Conservation (phyloP, 2,113 vertebrate species). For the Mustela nigripes region DNA sequence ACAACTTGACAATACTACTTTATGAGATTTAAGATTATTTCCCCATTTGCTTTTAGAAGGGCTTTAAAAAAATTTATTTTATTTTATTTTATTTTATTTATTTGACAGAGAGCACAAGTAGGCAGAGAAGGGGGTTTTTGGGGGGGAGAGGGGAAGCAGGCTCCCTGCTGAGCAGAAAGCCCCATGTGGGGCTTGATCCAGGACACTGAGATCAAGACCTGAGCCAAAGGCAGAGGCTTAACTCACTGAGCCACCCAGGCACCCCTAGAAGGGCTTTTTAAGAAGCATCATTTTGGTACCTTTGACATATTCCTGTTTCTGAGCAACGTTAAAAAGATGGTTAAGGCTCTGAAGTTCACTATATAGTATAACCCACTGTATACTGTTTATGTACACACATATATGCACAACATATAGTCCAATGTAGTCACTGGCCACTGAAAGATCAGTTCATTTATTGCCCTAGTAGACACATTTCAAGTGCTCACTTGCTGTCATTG, state of each 20-base stretch:
- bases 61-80: not conserved
- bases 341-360: not conserved
- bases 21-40: not conserved
- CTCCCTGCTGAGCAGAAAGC: too few relatives aligned
- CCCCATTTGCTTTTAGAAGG: not conserved
- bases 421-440: not conserved
- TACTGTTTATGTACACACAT: not conserved
- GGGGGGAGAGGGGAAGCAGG: too few relatives aligned
- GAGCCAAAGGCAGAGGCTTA: too few relatives aligned
- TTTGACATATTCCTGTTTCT: conserved; percentile 32
- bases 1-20: not conserved
- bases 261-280: not conserved
- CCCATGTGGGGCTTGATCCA: too few relatives aligned
- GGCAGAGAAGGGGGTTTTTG: too few relatives aligned
- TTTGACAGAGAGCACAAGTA: too few relatives aligned
- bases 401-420: not conserved
- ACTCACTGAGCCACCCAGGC: too few relatives aligned
- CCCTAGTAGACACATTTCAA: not conserved
- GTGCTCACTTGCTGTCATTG: not conserved
- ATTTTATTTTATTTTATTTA: too few relatives aligned
- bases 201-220: too few relatives aligned
- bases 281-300: not conserved
- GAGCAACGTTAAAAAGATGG: not conserved
- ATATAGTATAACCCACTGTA: not conserved
- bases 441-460: not conserved